Conservation (phyloP, 2,888 invertebrate species). For the Leptopilina myrica region DNA sequence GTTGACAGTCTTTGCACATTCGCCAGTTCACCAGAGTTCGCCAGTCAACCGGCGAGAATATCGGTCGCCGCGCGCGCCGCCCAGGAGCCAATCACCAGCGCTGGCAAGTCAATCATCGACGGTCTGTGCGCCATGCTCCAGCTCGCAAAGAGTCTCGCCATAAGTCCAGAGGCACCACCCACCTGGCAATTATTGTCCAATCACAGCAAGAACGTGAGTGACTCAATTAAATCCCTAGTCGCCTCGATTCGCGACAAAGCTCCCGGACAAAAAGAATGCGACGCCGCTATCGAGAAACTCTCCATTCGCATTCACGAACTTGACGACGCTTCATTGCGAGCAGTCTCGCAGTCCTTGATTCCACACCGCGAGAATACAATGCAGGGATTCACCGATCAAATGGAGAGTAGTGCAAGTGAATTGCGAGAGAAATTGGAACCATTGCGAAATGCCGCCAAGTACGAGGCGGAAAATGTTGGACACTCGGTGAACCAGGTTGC, state of each 20-base stretch:
- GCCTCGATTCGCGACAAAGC: slow-evolving; percentile 96
- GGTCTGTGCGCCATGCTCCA: slow-evolving; percentile 94
- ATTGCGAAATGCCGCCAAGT: slow-evolving; percentile 89
- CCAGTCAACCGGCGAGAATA: slow-evolving; percentile 93
- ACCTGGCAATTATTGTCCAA: slow-evolving; percentile 96
- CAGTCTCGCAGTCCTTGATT: slow-evolving; percentile 88
- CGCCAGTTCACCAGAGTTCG: slow-evolving; percentile 93
- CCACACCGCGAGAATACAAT: slow-evolving; percentile 85
- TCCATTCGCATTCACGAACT: slow-evolving; percentile 87
- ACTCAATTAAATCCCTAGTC: slow-evolving; percentile 96
- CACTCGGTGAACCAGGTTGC: slow-evolving; percentile 89
- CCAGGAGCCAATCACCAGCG: slow-evolving; percentile 92
- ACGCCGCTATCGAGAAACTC: slow-evolving; percentile 87
- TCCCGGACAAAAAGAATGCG: slow-evolving; percentile 97
- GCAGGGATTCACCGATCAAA: slow-evolving; percentile 87
- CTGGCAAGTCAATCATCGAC: slow-evolving; percentile 88
- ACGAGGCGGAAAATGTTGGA: slow-evolving; percentile 95
- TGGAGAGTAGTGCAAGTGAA: slow-evolving; percentile 88
- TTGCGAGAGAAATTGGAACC: slow-evolving; percentile 91
- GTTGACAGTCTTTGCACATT: slow-evolving; percentile 95
- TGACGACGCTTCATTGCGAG: slow-evolving; percentile 92
- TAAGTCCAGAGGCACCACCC: slow-evolving; percentile 92
- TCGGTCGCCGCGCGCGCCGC: slow-evolving; percentile 88
- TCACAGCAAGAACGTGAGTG: slow-evolving; percentile 96
- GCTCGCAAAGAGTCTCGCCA: slow-evolving; percentile 92